Conservation (phyloP, 1,140 invertebrate species). For the Tetranychus cinnabarinus region DNA sequence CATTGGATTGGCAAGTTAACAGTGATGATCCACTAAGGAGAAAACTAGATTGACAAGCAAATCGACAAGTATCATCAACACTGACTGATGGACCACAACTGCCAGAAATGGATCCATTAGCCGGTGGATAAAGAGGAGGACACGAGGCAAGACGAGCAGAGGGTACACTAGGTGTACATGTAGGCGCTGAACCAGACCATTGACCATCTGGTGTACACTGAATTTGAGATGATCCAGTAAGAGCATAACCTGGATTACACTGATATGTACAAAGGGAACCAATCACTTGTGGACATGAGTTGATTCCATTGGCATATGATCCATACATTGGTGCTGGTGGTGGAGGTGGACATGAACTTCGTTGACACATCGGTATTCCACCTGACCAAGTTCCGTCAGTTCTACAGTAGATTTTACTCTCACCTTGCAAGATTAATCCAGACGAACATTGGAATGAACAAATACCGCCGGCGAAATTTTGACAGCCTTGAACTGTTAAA, state of each 20-base stretch:
- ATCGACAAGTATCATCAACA: slow-evolving; percentile 1
- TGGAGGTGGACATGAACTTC: neutral
- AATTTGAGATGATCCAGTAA: neutral
- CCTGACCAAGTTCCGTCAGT: slow-evolving; percentile 3
- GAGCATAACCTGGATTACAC: neutral
- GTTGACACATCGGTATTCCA: neutral
- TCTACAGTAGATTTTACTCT: slow-evolving; percentile 1
- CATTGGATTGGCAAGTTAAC: slow-evolving; percentile 5
- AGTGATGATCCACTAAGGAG: neutral
- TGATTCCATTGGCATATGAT: neutral
- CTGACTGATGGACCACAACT: slow-evolving; percentile 1
- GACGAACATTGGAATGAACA: slow-evolving; percentile 6
- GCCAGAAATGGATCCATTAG: neutral
- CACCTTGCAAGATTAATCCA: slow-evolving; percentile 4
- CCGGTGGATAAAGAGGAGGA: neutral
- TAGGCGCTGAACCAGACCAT: slow-evolving; percentile 6
- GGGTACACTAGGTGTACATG: neutral
- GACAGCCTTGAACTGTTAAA: neutral
- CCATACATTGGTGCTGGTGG: neutral
- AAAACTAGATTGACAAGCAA: slow-evolving; percentile 5
- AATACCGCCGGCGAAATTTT: neutral
- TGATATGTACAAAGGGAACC: neutral
- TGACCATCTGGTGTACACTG: slow-evolving; percentile 1
- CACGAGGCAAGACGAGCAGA: neutral
- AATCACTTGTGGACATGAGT: neutral